Base-by-base conservation (phyloP, 37 sponge, comb jelly and placozoan genomes). In the Bolinopsis microptera region DNA sequence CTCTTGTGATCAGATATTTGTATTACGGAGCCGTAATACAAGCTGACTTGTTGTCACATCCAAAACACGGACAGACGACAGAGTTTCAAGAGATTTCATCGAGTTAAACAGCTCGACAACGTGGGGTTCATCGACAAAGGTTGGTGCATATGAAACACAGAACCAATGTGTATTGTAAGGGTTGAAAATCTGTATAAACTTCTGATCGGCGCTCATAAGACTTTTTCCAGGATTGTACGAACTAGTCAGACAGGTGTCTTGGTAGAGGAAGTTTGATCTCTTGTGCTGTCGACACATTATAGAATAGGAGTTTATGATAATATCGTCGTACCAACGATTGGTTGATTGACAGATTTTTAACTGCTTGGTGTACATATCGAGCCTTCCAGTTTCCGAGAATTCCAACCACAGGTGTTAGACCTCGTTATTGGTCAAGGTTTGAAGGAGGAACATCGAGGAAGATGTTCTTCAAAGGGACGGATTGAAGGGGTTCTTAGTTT, bases 271-370 rank as follows among this genome's bases (percentile, higher is more conserved):
- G 26, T 22, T 70, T 22, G 28, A 28, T 22, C 30, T 22, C 3
- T 22, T 28, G 25, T 28, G 28, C 74, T 70, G 74, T 8, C 27
- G 74, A 30, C 74, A 70, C 74, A 70, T 70, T 70, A 3, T 70
- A 70, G 74, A 9, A 24, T 70, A 70, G 5, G 74, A 70, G n/a
- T 70, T 70, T 3, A 70, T 70, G 74, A 70, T 70, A 9, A 70
- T 30, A 24, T 70, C 74, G 27, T 70, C 74, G n/a, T 70, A 70
- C 8, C 28, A 30, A 25, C 23, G 27, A 30, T 24, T 70, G 5
- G 27, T 3, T 70, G 74, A 70, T 28, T 70, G 74, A 18, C 74
- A 70, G 27, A 70, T 70, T 70, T 70, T 70, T 3, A 70, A 70
- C 27, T 70, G 74, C 27, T 70, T 30, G 27, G 74, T 28, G 74